Base-by-base conservation (phyloP, 2,797 vertebrate genomes). In the Sardinella longiceps region DNA sequence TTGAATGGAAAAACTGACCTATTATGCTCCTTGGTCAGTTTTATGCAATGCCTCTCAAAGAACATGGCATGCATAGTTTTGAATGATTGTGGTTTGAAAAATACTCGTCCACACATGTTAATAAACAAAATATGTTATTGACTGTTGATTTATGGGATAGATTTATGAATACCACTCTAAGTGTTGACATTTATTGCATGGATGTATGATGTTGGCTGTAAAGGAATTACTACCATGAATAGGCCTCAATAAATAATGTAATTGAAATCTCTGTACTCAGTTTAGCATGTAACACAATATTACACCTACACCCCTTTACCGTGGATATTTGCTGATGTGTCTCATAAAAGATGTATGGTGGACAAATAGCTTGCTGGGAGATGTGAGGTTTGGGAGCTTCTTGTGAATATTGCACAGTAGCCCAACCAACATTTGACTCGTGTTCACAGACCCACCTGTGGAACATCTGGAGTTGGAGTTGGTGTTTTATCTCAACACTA, bases 361-460 rank as follows among this genome's bases (percentile, higher is more conserved):
- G 70, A 77, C 33, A 43, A 39, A 37, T 7, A 58, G 56, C n/a
- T n/a, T 9, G 25, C 56, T 58, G 51, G 20, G 56, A n/a, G 23
- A n/a, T 58, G 56, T 58, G 23, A 15, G 18, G 51, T 58, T 25
- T n/a, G 7, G 15, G 39, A 74, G 33, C 15, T 5, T 77, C 70
- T 23, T 5, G 5, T 66, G 37, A 25, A 56, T 48, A 15, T 77
- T 18, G 7, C 20, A 3, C 33, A 7, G 20, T 77, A 37, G n/a
- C 7, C 25, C 23, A 33, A 37, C 39, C 37, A 39, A 23, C 5
- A 28, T 77, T 39, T 43, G 70, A 15, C n/a, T 39, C 18, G 23
- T 77, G 37, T 77, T 77, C 70, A 77, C 37, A 77, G 70, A 77
- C 70, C n/a, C n/a, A 77, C 70, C 70, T 77, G 70, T 77, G 33